Base-by-base conservation (phyloP, 53 echinoderm and acorn worm genomes). In the Echinarachnius parma region DNA sequence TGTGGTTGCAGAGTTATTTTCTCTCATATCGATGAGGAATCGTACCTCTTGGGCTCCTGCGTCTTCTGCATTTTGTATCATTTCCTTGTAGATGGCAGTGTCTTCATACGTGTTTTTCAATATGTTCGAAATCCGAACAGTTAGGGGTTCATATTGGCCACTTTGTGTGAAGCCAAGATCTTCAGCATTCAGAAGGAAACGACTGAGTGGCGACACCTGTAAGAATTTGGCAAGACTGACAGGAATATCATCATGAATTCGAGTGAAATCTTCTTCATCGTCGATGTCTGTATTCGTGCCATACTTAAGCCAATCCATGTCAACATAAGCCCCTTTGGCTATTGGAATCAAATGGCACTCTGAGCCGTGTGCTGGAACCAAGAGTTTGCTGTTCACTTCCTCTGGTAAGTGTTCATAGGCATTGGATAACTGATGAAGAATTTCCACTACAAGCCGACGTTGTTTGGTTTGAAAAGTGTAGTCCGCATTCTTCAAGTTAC, bases 31-130 rank as follows among this genome's bases (percentile, higher is more conserved):
- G 27, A 93, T 71, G 1, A 93, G 61, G 56, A 93, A 93, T 19
- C 84, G 89, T 4, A 93, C 89, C 36, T 93, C 89, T 3, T 75
- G 36, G 13, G 93, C 93, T 3, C 83, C 83, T n/a, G 93, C 93
- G 60, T 90, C 90, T 34, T 93, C 93, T 35, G 94, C 94, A 89
- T 89, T 93, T 60, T 93, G 94, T 15, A 93, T 82, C 78, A 93
- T 66, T 75, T 93, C 94, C 67, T 84, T 89, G 48, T 34, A 58
- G 26, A 83, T 77, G 13, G 77, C 32, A 2, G 49, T 64, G 47
- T 55, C 46, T 20, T 58, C 58, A 39, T 83, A 77, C 30, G 42
- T 80, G 31, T 82, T 54, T 23, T 64, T 56, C 7, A 85, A 49
- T 20, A 85, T 80, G 37, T 85, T 85, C 36, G 55, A 62, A 27